Base-by-base conservation (phyloP, 2,888 invertebrate genomes). In the Notocelia uddmanniana region DNA sequence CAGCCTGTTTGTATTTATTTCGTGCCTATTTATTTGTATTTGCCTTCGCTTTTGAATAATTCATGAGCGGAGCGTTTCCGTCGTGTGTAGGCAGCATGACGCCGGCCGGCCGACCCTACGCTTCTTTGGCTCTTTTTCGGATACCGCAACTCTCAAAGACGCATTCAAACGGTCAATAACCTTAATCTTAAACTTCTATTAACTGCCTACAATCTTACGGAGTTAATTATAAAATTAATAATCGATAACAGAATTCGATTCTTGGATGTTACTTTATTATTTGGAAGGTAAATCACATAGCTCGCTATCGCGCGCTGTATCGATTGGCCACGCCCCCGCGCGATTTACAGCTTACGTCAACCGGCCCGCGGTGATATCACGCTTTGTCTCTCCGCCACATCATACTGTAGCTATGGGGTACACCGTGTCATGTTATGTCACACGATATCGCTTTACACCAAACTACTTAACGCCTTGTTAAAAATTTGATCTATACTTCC, bases 11-110 rank as follows among this genome's bases (percentile, higher is more conserved):
- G 92, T 93, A 93, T 93, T 92, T 93, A 92, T 93, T 93, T 89
- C 88, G 88, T 90, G 91, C 88, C 93, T 92, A 93, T 93, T 93
- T 93, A 93, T 93, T 93, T 93, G 93, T 93, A 92, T 93, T 93
- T 91, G 92, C 87, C 87, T 90, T 89, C 81, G 88, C 86, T 84
- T 92, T 90, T 93, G 93, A 93, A 93, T 93, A 89, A 93, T 92
- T 88, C 90, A 93, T 93, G 92, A 92, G 90, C 89, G 83, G 83
- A 89, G 86, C 88, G 89, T 93, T 92, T 92, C 93, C 93, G 91
- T 86, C 90, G 92, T 91, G 93, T 91, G 93, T 93, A 93, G 93
- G 93, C 92, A 88, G 93, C 93, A 90, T 93, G 93, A 93, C 93
- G 93, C 93, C 93, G 85, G 72, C 71, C 75, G 83, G 76, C 63